phyloP scores from a whole-genome alignment of 2,888 invertebrate species.

The Spatulosminthurus flaviceps region DNA sequence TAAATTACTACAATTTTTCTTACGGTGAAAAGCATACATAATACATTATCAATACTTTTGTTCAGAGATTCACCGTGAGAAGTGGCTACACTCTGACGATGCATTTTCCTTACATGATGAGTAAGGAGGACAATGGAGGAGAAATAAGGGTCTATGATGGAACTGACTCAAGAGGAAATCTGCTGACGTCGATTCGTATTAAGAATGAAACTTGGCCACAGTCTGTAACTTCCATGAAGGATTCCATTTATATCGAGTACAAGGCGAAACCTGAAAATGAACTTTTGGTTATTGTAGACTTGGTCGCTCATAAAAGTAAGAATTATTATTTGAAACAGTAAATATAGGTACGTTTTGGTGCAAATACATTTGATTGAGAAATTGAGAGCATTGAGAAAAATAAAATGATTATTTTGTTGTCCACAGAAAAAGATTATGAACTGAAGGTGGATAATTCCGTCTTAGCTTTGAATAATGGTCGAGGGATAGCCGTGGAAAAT shows the following conservation, averaged over 20 bases:
- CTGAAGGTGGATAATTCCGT: slow-evolving; percentile 85
- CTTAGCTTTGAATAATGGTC: slow-evolving; percentile 88
- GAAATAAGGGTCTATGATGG: slow-evolving; percentile 82
- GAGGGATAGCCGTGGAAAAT: slow-evolving; percentile 94
- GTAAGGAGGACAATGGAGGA: slow-evolving; percentile 74
- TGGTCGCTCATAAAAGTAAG: slow-evolving; percentile 79
- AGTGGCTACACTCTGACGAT: slow-evolving; percentile 84
- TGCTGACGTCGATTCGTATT: slow-evolving; percentile 77
- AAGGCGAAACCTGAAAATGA: slow-evolving; percentile 77
- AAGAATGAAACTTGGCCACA: slow-evolving; percentile 88
- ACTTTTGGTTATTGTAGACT: slow-evolving; percentile 79
- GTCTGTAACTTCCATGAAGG: slow-evolving; percentile 82
- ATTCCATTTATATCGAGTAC: slow-evolving; percentile 83
- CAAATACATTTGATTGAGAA: no score
- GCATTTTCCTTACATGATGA: slow-evolving; percentile 82
- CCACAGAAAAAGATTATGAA: slow-evolving; percentile 78
- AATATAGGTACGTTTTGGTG: not conserved
- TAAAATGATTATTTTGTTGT: slow-evolving; percentile 44
- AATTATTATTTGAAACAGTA: slow-evolving; percentile 1
- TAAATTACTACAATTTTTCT: no score
- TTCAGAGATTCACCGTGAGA: slow-evolving; percentile 66
- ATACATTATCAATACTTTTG: no score
- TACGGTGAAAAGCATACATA: no score
- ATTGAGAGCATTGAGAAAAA: not conserved
- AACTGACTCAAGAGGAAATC: slow-evolving; percentile 74